Evolutionary conservation across 2,113 vertebrate genomes (phyloP).

Genomic region (Conger conger): DNA sequence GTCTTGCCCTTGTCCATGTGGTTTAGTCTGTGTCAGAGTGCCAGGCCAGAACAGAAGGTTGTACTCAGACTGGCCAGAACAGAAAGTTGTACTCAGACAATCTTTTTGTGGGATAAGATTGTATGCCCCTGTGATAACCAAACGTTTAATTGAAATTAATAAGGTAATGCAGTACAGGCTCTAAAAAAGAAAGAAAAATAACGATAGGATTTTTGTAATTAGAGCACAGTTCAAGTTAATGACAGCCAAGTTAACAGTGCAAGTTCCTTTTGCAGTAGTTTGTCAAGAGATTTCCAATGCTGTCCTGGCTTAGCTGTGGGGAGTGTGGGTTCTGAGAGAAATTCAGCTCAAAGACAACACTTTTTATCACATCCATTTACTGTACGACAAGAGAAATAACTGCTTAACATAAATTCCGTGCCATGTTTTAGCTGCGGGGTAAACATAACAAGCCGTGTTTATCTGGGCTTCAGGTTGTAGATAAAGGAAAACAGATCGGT

Average conservation of each 20-base stretch:
- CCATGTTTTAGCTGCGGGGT: background rate
- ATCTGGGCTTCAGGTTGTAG: slow-evolving; percentile 13
- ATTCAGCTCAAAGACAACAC: background rate
- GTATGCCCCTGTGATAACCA: too few species aligned
- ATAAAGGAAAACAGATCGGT: slow-evolving; percentile 35
- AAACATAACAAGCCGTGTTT: background rate
- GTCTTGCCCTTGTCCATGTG: too few species aligned
- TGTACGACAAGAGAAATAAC: background rate
- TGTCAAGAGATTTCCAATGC: background rate
- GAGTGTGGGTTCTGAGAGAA: background rate
- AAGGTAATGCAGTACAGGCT: too few species aligned
- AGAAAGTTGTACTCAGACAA: too few species aligned
- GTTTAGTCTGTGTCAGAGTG: too few species aligned
- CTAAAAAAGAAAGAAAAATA: background rate
- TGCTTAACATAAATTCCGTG: background rate
- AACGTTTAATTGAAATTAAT: too few species aligned
- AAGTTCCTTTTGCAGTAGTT: background rate
- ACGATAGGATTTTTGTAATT: background rate
- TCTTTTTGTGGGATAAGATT: too few species aligned
- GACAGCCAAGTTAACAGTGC: slow-evolving; percentile 1
- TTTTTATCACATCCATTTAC: slow-evolving; percentile 1
- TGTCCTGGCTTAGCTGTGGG: background rate
- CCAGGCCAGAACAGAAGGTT: too few species aligned
- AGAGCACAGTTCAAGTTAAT: background rate
- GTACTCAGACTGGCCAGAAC: too few species aligned